Evolutionary conservation across 2,888 invertebrate genomes (phyloP), one percentile per base, ranked within the genome.

Genomic region (Polyommatus iphigenia): DNA sequence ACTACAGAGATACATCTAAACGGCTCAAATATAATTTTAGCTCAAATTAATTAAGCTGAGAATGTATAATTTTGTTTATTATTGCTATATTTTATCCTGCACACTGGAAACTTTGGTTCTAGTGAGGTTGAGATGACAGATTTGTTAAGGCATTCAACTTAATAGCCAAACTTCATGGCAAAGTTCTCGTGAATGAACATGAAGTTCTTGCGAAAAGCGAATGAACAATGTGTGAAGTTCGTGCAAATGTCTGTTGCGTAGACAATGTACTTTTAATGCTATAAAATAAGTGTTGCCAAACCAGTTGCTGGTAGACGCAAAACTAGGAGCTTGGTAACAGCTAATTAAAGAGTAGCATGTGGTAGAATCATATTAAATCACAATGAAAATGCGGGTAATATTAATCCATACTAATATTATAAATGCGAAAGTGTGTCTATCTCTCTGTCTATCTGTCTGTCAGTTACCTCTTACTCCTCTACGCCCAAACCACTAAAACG

Each of bases 61-160:
- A 59, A 59, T 20, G 4, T 24, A 24, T 24, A 13, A 62, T 29
- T 67, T 13, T 29, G 15, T 67, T 67, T 18, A 67, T 29, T 67
- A 32, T 67, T 67, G 32, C 29, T 29, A 67, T 46, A 46, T 46
- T 29, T 62, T 62, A 62, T 29, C 24, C 10, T 29, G 4, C 13
- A 18, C 75, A 75, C 54, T 24, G 73, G 29, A 50, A 75, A 50
- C n/a, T 72, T 72, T n/a, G 15, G 13, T 46, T 46, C 24, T 13
- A 3, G 75, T 50, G 75, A 54, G 75, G 75, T 75, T 54, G 54
- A 54, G 29, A 75, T 75, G 75, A 75, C 54, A 75, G 75, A 29
- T 75, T 75, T 75, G 75, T 54, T 75, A 50, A 75, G 54, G 75
- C 54, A 75, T 75, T 54, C 54, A 75, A 50, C 75, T 54, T 75